These are phyloP conservation scores for Thymelicus lineola DNA, from an alignment of 2,888 invertebrate species.

Conservation along the genomic window DNA sequence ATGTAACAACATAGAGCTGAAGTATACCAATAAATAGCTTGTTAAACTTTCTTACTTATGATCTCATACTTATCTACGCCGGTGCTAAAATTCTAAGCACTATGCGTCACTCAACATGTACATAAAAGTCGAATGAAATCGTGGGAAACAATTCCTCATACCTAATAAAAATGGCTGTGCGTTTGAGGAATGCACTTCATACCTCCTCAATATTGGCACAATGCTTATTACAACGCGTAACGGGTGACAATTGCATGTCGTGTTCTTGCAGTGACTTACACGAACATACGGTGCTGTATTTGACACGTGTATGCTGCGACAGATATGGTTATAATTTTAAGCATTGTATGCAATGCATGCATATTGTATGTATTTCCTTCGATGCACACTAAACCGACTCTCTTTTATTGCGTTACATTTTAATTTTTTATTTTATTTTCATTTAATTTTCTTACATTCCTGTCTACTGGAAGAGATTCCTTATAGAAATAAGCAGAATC, in stretches of 20 bases:
- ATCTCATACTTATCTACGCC: slow-evolving; percentile 3
- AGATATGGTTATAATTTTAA: no score
- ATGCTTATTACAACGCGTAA: slow-evolving; percentile 48
- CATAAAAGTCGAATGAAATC: slow-evolving; percentile 51
- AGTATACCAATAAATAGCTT: neutral
- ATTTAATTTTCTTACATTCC: no score
- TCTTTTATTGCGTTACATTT: no score
- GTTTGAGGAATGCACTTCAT: slow-evolving; percentile 56
- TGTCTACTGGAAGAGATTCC: no score
- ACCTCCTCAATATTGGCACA: slow-evolving; percentile 40
- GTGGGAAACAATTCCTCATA: slow-evolving; percentile 71
- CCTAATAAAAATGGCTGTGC: slow-evolving; percentile 71
- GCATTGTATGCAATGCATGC: no score
- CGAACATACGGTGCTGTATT: slow-evolving; percentile 25
- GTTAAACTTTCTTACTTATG: neutral
- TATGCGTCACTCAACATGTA: slow-evolving; percentile 33
- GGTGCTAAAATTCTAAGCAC: slow-evolving; percentile 37
- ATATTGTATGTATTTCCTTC: no score
- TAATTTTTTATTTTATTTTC: no score
- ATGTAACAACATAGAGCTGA: no score
- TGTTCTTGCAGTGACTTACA: slow-evolving; percentile 39
- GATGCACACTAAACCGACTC: no score
- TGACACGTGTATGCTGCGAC: slow-evolving; percentile 26
- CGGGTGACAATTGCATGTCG: slow-evolving; percentile 46
- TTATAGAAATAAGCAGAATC: no score